A percentile compares a stretch with the other conserved stretches of the same genome.
Evolutionary conservation across 2,113 vertebrate species (phyloP).

Genomic region (Bombycilla garrulus): DNA sequence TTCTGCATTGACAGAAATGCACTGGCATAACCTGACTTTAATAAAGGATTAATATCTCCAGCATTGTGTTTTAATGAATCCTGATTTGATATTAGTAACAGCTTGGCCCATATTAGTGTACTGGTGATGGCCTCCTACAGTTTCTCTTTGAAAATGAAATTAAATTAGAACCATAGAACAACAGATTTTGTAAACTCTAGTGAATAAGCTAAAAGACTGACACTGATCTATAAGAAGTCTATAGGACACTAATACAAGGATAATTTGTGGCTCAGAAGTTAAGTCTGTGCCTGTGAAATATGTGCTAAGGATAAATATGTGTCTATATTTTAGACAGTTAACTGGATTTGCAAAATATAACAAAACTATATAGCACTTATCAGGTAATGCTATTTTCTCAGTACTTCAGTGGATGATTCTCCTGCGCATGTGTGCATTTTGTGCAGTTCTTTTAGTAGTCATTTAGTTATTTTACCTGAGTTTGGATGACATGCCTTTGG

Average conservation of each 20-base stretch:
- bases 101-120: slow-evolving; percentile 42
- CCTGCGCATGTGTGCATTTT: background rate
- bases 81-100: slow-evolving; percentile 71
- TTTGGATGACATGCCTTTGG: background rate
- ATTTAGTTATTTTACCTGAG: background rate
- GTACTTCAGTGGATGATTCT: background rate
- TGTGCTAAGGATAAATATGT: background rate
- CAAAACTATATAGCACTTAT: background rate
- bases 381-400: background rate
- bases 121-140: slow-evolving; percentile 27
- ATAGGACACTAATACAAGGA: background rate
- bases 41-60: slow-evolving; percentile 45
- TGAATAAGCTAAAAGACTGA: background rate
- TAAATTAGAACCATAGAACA: slow-evolving; percentile 48
- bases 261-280: background rate
- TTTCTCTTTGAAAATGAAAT: slow-evolving; percentile 63
- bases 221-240: background rate
- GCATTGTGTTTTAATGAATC: slow-evolving; percentile 58
- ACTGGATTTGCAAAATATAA: background rate
- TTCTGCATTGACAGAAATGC: slow-evolving; percentile 52
- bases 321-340: background rate
- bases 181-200: slow-evolving; percentile 44
- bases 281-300: background rate
- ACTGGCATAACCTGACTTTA: slow-evolving; percentile 63
- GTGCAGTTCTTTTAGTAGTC: background rate